Evolutionary conservation across 2,888 invertebrate species (phyloP), one percentile per base, ranked within the genome.

Genomic region (Idaea dimidiata): DNA sequence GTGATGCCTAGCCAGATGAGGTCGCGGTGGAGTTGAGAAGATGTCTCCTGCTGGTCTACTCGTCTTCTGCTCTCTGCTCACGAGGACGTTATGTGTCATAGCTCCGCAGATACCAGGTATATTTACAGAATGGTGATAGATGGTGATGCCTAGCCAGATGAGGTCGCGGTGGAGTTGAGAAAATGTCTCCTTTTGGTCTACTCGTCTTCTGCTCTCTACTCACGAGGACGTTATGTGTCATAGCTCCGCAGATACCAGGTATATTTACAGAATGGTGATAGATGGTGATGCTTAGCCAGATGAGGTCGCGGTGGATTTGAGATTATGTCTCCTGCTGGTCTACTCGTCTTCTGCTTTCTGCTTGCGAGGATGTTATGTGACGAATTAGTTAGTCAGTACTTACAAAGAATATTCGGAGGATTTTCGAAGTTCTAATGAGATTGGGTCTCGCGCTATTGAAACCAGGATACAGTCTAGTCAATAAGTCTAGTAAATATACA

Each of bases 201-300:
- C 78, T 91, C 73, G 78, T 91, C 72, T 89, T 91, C 82, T 87
- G 88, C 72, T 89, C 91, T 14, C 77, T 91, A 68, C 84, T 91
- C 59, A 87, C 88, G 24, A 83, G 85, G 63, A 86, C 91, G 65
- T 74, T 91, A 81, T 87, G 90, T 68, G 90, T 91, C 59, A 91
- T 89, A 68, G 90, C 91, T 24, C 91, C 91, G 17, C 89, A 90
- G 66, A 81, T 91, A 77, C 86, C 89, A 83, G 90, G 91, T 90
- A 75, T 58, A 24, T 55, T 10, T 2, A 14, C 7, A 55, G 0
- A 55, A 24, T 2, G 54, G 16, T 8, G 6, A 5, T 24, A 43
- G 8, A 43, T 10, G 10, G 43, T 43, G 32, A 70, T 74, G 68
- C 59, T 65, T 69, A 61, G 79, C 80, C 81, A 86, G 82, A 86